Conservation (phyloP, 2,888 invertebrate genomes). For the Chrysotoxum bicinctum region DNA sequence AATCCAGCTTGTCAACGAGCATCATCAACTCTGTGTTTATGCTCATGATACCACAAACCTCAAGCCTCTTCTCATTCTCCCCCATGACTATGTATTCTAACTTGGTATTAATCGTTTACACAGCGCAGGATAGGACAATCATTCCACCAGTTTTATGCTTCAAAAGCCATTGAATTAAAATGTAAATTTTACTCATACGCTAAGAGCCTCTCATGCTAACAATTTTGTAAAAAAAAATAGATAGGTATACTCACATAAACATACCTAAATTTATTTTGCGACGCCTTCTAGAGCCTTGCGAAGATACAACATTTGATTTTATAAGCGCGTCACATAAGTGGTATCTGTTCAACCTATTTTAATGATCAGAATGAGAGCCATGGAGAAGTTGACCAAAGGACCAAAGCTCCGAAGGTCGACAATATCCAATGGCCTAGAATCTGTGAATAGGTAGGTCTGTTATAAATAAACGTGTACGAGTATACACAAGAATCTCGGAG, state of each 20-base stretch:
- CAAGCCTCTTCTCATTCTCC: not conserved
- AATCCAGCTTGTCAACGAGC: slow-evolving; percentile 59
- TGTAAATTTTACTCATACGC: slow-evolving; percentile 52
- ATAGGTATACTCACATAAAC: slow-evolving; percentile 18
- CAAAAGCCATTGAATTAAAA: slow-evolving; percentile 51
- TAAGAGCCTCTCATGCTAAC: slow-evolving; percentile 21
- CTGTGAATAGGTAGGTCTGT: not conserved
- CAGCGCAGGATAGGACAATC: not conserved
- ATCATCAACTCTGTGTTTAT: slow-evolving; percentile 56
- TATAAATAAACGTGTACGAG: not conserved
- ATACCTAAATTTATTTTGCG: slow-evolving; percentile 54
- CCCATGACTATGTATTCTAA: not conserved
- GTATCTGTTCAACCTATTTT: slow-evolving; percentile 33
- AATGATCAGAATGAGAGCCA: not conserved
- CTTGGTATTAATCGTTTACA: slow-evolving; percentile 44
- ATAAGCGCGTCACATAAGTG: slow-evolving; percentile 52
- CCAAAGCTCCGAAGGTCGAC: slow-evolving; percentile 32
- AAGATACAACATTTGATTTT: slow-evolving; percentile 15
- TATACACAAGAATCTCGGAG: not conserved
- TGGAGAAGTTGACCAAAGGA: slow-evolving; percentile 7
- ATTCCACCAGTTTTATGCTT: not conserved
- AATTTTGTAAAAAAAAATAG: slow-evolving; percentile 1
- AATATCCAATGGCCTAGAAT: slow-evolving; percentile 53
- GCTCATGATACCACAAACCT: slow-evolving; percentile 37
- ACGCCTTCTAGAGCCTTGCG: not conserved